Base-by-base conservation (phyloP, 2,113 vertebrate species). In the Triplophysa tibetana region DNA sequence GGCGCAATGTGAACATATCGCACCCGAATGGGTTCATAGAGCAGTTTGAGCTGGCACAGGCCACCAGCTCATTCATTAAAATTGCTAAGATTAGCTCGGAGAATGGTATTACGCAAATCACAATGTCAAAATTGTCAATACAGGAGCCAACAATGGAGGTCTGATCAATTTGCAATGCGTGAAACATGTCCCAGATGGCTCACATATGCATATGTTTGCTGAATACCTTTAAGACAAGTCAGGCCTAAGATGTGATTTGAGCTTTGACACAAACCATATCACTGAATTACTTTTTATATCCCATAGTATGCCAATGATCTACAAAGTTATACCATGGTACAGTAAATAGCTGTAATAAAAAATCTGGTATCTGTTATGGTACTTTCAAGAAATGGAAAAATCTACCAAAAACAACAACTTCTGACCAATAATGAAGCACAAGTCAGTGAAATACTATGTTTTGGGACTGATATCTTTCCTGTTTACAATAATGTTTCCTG, bases 101-200 rank as follows among this genome's bases (percentile, higher is more conserved):
- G 86, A 81, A 78, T 64, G 66, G 33, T 82, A 70, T 58, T 69
- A 82, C 83, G 69, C 70, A 89, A 88, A 88, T 88, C 83, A 86
- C 80, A 48, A 80, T 83, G 60, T 78, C 38, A 74, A 75, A 43
- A 48, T 83, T 79, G 68, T 88, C 68, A 87, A 89, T 85, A 86
- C 87, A 56, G 72, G 70, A 85, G 83, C 86, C 86, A 85, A 81
- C 83, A 81, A 84, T 82, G 79, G 74, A 54, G 85, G 89, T 89
- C 89, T 89, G 84, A 86, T 83, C 82, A 85, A 81, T 87, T 90
- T 87, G 88, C 87, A 24, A 78, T 79, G 76, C 50, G 50, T 74
- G 78, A 85, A 88, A 87, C 87, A 86, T 82, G 70, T 81, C 74
- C 82, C 93, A 94, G 89, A 91, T 93, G 93, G 88, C 90, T 78